Conservation (phyloP, 2,113 vertebrate species). For the Tachysurus vachellii region DNA sequence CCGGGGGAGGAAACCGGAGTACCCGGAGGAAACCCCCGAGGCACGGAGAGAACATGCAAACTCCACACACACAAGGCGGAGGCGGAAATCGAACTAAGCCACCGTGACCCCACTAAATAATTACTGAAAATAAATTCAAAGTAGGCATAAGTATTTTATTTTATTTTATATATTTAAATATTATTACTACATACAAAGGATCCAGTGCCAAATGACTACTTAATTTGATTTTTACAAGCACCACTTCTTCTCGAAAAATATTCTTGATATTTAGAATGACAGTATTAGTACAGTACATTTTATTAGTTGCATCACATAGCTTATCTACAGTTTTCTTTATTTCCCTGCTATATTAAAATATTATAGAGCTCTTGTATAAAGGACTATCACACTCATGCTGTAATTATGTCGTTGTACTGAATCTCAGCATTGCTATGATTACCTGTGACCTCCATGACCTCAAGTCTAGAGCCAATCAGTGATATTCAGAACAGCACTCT, state of each 20-base stretch:
- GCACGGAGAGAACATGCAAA: too few relatives aligned
- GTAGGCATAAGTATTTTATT: background rate
- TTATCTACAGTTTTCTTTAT: background rate
- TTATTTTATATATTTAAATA: background rate
- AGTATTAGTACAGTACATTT: background rate
- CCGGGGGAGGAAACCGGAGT: too few relatives aligned
- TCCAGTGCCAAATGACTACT: background rate
- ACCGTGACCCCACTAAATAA: too few relatives aligned
- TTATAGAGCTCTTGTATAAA: background rate
- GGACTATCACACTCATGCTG: background rate
- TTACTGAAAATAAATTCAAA: background rate
- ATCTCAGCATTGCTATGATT: background rate
- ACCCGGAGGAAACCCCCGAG: too few relatives aligned
- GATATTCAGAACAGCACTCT: background rate
- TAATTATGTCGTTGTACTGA: background rate
- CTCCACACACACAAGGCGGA: too few relatives aligned
- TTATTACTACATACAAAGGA: background rate
- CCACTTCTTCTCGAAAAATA: too few relatives aligned
- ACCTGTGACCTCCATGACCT: background rate
- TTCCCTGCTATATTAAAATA: background rate
- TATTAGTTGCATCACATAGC: background rate
- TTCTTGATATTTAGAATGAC: background rate
- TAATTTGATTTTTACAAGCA: background rate
- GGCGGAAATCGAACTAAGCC: too few relatives aligned
- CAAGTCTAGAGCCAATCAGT: background rate